A percentile compares a stretch with the other conserved stretches of the same genome.
phyloP scores from a whole-genome alignment of 1,140 invertebrate genomes.

The Bombus sylvicola region DNA sequence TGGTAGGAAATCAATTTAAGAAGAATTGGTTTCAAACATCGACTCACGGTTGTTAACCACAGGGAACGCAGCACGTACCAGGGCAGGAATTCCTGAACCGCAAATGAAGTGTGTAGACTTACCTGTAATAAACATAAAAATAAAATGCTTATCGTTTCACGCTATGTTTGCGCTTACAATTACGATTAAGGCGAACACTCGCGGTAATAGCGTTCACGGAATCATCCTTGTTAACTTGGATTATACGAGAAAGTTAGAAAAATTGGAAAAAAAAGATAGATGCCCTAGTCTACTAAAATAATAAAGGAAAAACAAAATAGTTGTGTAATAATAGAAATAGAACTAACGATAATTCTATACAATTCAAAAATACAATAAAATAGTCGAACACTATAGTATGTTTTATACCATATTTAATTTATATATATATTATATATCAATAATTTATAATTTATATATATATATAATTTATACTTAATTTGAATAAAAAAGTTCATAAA shows the following conservation, averaged over 20 bases:
- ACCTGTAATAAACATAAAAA: constrained; percentile 59
- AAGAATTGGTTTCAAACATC: constrained; percentile 16
- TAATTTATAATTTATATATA: too few relatives aligned
- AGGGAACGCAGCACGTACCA: not conserved
- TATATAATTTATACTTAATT: too few relatives aligned
- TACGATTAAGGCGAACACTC: not conserved
- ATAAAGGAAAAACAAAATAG: too few relatives aligned
- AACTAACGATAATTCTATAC: too few relatives aligned
- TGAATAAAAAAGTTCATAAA: too few relatives aligned
- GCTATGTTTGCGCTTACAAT: not conserved
- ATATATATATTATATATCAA: too few relatives aligned
- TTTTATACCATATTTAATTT: too few relatives aligned
- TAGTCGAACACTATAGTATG: too few relatives aligned
- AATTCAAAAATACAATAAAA: too few relatives aligned
- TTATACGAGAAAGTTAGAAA: not conserved
- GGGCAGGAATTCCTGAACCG: constrained; percentile 5
- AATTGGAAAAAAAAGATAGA: not conserved
- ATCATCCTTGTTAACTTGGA: not conserved
- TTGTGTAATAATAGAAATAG: too few relatives aligned
- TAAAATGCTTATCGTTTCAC: constrained; percentile 9
- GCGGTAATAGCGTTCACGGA: constrained; percentile 14
- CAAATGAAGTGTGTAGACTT: constrained; percentile 37
- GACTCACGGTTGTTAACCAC: constrained; percentile 15
- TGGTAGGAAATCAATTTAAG: not conserved
- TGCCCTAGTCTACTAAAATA: too few relatives aligned